Conservation (phyloP, 2,888 invertebrate genomes). For the Adineta ricciae region DNA sequence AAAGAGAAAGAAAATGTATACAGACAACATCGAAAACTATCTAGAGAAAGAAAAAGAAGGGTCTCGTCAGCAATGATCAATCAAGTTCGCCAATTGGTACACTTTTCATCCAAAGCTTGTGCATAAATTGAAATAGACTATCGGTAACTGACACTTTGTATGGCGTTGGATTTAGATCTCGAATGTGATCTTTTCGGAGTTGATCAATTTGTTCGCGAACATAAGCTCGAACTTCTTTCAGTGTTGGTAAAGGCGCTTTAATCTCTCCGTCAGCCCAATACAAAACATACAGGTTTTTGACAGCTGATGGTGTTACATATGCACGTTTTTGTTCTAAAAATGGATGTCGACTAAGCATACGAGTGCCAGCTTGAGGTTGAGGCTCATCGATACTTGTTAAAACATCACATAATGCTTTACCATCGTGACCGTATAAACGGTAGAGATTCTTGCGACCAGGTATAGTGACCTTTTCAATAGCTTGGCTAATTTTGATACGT, state of each 20-base stretch:
- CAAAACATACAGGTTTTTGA: conserved; percentile 69
- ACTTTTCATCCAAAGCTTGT: conserved; percentile 87
- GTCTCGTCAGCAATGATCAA: conserved; percentile 55
- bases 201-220: conserved; percentile 69
- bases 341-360: conserved; percentile 86
- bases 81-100: conserved; percentile 92
- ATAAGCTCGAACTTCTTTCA: conserved; percentile 66
- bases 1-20: too few relatives aligned
- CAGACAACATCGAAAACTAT: too few relatives aligned
- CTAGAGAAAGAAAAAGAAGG: too few relatives aligned
- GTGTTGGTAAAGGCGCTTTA: conserved; percentile 56
- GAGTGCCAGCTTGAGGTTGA: conserved; percentile 49
- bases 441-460: conserved; percentile 81
- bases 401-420: conserved; percentile 38
- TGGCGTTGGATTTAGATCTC: conserved; percentile 90
- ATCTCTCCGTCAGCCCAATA: conserved; percentile 74
- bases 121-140: conserved; percentile 80
- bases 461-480: conserved; percentile 91
- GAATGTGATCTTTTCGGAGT: conserved; percentile 79
- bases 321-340: conserved; percentile 86
- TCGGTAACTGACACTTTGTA: conserved; percentile 93
- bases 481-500: conserved; percentile 88
- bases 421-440: conserved; percentile 56
- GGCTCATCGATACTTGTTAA: conserved; percentile 42
- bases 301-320: conserved; percentile 78